A percentile compares a stretch with the other conserved stretches of the same genome.
These are phyloP conservation scores for Agrilus planipennis DNA, from an alignment of 1,140 invertebrate genomes.

Conservation along the genomic window DNA sequence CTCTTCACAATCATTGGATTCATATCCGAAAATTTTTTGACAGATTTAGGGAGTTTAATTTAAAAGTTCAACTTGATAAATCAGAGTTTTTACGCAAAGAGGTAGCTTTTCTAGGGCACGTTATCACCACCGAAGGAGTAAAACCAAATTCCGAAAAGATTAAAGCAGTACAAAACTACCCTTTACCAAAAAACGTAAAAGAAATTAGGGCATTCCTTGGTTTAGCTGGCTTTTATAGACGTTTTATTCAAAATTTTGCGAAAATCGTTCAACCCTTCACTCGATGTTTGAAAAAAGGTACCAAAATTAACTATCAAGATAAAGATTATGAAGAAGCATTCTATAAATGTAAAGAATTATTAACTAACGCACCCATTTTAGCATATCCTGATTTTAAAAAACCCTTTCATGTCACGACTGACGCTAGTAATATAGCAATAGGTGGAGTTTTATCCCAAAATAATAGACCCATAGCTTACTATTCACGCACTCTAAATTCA, in stretches of 20 bases:
- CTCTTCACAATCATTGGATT: conserved; percentile 5
- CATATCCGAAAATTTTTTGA: conserved; percentile 2
- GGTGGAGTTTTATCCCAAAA: conserved; percentile 6
- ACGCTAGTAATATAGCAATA: conserved; percentile 11
- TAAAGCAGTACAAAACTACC: too few relatives aligned
- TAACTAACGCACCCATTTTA: background rate
- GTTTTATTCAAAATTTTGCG: conserved; percentile 23
- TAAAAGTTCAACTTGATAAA: conserved; percentile 7
- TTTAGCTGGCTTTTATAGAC: conserved; percentile 29
- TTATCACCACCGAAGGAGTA: conserved; percentile 17
- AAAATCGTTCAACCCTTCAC: conserved; percentile 14
- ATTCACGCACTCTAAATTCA: conserved; percentile 12
- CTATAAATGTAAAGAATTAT: conserved; percentile 10
- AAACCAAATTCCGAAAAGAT: conserved; percentile 19
- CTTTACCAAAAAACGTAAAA: too few relatives aligned
- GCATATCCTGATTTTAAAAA: conserved; percentile 4
- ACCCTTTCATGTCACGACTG: conserved; percentile 23
- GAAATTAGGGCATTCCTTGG: conserved; percentile 32
- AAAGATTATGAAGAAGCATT: conserved; percentile 9
- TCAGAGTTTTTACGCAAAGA: conserved; percentile 15
- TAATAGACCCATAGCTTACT: background rate
- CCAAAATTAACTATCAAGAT: conserved; percentile 3
- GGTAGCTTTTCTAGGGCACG: conserved; percentile 30
- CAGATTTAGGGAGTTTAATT: conserved; percentile 1
- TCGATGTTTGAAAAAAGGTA: too few relatives aligned